Conservation (phyloP, 2,113 vertebrate species). For the Orthonyx spaldingii region DNA sequence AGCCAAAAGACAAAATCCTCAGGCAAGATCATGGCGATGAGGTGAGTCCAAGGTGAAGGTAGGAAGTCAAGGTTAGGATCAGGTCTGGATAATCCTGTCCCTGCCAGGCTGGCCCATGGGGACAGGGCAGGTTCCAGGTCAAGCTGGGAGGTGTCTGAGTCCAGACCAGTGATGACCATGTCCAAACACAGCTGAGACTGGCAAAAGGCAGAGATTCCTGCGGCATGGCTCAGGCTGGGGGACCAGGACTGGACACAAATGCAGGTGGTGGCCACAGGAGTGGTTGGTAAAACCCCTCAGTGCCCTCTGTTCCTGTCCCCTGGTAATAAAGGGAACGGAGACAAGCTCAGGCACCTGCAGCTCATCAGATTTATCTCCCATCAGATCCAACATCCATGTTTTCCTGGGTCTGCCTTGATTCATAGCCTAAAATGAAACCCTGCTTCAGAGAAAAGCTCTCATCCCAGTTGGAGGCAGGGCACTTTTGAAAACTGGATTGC, state of each 20-base stretch:
- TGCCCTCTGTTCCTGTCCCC: not conserved
- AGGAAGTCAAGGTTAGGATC: not conserved
- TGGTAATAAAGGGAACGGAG: not conserved
- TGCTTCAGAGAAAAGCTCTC: not conserved
- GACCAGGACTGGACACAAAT: not conserved
- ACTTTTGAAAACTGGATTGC: not conserved
- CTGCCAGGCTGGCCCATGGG: accelerated
- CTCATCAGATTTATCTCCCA: not conserved
- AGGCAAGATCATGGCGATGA: not conserved
- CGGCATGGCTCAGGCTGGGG: not conserved
- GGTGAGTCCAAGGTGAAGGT: not conserved
- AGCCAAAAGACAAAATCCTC: not conserved
- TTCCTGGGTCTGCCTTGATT: not conserved
- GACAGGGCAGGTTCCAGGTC: not conserved
- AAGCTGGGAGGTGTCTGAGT: not conserved
- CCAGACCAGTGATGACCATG: not conserved
- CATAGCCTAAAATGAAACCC: not conserved
- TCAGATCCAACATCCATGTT: not conserved
- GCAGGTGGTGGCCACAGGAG: not conserved
- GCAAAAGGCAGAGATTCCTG: not conserved
- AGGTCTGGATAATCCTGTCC: not conserved
- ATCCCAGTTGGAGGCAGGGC: not conserved
- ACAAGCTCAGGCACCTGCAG: not conserved
- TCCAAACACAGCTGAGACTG: not conserved
- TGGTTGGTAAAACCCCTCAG: not conserved